Conservation (phyloP, 1,140 invertebrate species). For the Catajapyx aquilonaris region DNA sequence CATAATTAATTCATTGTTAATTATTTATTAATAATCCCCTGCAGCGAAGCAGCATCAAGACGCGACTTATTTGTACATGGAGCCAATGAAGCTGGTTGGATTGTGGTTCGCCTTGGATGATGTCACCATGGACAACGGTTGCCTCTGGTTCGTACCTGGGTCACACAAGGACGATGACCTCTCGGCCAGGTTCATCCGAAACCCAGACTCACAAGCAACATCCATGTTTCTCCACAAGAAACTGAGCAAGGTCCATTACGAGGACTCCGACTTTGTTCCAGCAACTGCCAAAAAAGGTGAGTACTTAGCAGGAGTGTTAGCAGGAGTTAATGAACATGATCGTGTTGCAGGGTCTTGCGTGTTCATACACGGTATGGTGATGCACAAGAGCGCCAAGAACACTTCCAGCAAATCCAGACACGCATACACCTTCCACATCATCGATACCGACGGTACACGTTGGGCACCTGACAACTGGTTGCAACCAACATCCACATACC, state of each 20-base stretch:
- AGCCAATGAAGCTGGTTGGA: conserved; percentile 49
- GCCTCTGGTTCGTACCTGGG: conserved; percentile 74
- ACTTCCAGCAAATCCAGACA: conserved; percentile 58
- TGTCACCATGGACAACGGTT: conserved; percentile 78
- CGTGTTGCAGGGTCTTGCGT: conserved; percentile 52
- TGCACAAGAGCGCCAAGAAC: conserved; percentile 80
- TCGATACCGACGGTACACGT: conserved; percentile 52
- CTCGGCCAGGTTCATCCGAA: conserved; percentile 44
- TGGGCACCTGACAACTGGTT: conserved; percentile 76
- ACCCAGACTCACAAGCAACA: background rate
- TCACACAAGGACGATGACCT: conserved; percentile 62
- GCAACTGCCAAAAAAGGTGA: background rate
- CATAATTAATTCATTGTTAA: too few relatives aligned
- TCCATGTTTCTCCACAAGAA: background rate
- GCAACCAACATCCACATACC: conserved; percentile 33
- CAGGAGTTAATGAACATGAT: background rate
- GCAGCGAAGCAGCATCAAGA: conserved; percentile 70
- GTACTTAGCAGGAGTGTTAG: too few relatives aligned
- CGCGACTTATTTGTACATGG: conserved; percentile 63
- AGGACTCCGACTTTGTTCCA: background rate
- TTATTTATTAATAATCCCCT: background rate
- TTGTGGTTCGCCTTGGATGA: conserved; percentile 93
- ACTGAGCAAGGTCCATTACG: background rate
- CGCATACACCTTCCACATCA: conserved; percentile 88
- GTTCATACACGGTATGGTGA: conserved; percentile 77